phyloP scores from a whole-genome alignment of 2,113 vertebrate genomes.

The Channa argus region DNA sequence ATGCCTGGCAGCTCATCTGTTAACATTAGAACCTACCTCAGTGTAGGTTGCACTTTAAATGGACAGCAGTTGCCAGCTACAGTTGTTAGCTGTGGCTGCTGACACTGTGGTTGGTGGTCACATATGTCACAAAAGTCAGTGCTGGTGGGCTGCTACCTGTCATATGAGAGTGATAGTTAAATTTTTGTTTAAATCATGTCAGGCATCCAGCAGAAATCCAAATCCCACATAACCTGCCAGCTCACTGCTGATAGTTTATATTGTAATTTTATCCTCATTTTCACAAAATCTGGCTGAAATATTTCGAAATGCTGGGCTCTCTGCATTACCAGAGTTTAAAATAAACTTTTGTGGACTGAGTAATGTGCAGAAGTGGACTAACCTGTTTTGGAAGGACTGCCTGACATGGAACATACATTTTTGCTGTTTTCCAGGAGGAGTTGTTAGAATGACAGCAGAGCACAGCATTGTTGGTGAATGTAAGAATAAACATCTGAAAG shows the following conservation, averaged over 20 bases:
- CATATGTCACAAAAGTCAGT: neutral
- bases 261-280: neutral
- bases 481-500: too few species aligned
- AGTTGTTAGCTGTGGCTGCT: neutral
- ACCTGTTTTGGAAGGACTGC: too few species aligned
- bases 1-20: conserved; percentile 72
- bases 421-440: too few species aligned
- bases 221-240: neutral
- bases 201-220: neutral
- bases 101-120: neutral
- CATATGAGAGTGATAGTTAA: neutral
- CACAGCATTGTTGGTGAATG: too few species aligned
- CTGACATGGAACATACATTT: too few species aligned
- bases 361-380: too few species aligned
- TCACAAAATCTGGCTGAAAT: neutral
- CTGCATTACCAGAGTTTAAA: neutral
- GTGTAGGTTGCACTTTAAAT: conserved; percentile 41
- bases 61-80: conserved; percentile 28
- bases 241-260: neutral
- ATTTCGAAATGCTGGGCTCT: neutral
- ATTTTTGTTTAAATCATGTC: neutral
- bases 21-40: conserved; percentile 53
- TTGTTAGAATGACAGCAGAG: too few species aligned
- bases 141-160: neutral
- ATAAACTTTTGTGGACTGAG: neutral